Base-by-base conservation (phyloP, 2,888 invertebrate species). In the Napeogenes sylphis region DNA sequence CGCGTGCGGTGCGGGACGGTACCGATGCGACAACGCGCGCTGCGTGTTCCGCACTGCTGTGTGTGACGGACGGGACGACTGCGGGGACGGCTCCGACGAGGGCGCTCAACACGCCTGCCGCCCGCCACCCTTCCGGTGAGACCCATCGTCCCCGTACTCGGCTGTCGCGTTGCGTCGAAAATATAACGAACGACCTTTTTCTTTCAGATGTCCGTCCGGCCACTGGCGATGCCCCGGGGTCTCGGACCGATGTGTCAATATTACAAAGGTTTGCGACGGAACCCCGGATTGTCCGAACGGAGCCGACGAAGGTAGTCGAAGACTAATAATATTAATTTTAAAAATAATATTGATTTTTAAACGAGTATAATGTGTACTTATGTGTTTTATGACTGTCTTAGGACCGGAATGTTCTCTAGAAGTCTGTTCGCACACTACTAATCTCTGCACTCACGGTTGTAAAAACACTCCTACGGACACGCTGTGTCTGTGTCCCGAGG, bases 31-130 rank as follows among this genome's bases (percentile, higher is more conserved):
- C 78, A 97, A 95, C 85, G 93, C 94, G 0, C 94, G 94, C 71
- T 98, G 98, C 82, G 94, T 98, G n/a, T 97, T 96, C 87, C 96
- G 96, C 85, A 95, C 97, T 0, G 96, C 97, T 87, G 96, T 98
- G 67, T 99, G 98, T 82, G 98, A 98, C 83, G 98, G 97, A 2
- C 94, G 94, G 78, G 96, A 98, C 81, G 98, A 98, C 82, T 98
- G 98, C 79, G 96, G 96, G 0, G 98, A 98, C 83, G 94, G 93
- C 57, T 95, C 95, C 0, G 98, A 98, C 83, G 98, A 98, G 86
- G 95, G 96, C 54, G 84, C 92, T 4, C 84, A 92, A 57, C 97
- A 96, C 78, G 97, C 97, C 38, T 97, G 97, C 83, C 92, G 92
- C 30, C 93, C 95, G 55, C 96, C 95, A 8, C 93, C 93, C 2